phyloP scores from a whole-genome alignment of 2,888 invertebrate genomes.

The Megastigmus dorsalis region DNA sequence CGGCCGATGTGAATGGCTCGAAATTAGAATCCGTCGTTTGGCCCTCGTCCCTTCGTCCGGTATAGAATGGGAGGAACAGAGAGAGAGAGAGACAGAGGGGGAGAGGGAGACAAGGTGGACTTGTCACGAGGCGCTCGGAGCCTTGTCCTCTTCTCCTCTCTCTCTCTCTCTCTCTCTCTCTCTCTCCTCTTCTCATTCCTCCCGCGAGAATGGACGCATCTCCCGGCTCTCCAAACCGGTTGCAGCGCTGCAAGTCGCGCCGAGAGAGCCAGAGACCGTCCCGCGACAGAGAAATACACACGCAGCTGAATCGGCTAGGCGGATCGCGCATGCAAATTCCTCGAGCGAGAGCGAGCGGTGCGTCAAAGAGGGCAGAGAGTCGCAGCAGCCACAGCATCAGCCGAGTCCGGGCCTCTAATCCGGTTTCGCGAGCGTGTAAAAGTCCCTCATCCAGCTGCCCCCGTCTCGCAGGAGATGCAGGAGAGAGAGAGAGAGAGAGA shows the following conservation, averaged over 20 bases:
- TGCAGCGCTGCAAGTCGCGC: too few species aligned
- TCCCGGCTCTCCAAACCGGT: slow-evolving; percentile 19
- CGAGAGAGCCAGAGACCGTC: too few species aligned
- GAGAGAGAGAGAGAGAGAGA: too few species aligned
- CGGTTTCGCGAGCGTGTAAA: slow-evolving; percentile 3
- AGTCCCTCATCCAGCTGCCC: too few species aligned
- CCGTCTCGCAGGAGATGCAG: too few species aligned
- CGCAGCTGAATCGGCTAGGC: not conserved
- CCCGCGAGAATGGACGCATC: not conserved
- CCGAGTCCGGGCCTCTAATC: slow-evolving; percentile 2
- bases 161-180: not conserved
- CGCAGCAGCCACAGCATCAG: not conserved
- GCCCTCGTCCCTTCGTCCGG: too few species aligned
- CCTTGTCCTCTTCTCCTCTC: slow-evolving; percentile 14
- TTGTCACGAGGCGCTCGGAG: slow-evolving; percentile 42
- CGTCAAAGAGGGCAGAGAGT: slow-evolving; percentile 3
- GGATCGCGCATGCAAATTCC: slow-evolving; percentile 32
- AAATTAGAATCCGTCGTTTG: too few species aligned
- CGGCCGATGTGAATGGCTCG: too few species aligned
- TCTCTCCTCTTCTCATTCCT: not conserved
- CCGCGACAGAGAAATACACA: not conserved
- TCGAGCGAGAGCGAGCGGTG: not conserved
- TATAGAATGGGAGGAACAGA: too few species aligned
- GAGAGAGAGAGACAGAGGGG: too few species aligned
- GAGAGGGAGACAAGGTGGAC: too few species aligned